phyloP scores from a whole-genome alignment of 2,888 invertebrate genomes.

The Abrostola tripartita region DNA sequence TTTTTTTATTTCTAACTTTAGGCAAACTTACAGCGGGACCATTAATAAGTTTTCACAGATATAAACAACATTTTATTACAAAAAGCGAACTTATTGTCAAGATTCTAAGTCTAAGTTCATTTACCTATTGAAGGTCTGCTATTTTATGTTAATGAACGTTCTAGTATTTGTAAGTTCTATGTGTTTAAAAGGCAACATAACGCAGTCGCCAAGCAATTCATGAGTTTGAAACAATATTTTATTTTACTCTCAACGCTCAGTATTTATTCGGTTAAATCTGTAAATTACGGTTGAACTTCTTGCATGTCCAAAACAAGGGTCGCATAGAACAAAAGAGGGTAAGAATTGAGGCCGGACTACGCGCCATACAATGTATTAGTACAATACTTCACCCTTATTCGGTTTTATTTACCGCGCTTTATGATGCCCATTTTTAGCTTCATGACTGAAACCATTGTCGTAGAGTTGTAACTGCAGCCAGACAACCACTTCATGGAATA shows the following conservation, averaged over 20 bases:
- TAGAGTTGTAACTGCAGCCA: slow-evolving; percentile 7
- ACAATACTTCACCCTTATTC: not conserved
- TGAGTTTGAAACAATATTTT: not conserved
- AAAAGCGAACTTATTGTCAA: no score
- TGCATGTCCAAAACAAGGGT: slow-evolving; percentile 2
- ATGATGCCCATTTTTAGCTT: slow-evolving; percentile 3
- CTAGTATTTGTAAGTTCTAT: no score
- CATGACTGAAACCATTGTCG: slow-evolving; percentile 32
- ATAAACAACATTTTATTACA: no score
- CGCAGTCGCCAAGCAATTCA: no score
- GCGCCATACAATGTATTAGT: slow-evolving; percentile 2
- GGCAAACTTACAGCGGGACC: no score
- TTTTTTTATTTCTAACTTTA: no score
- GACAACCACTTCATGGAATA: not conserved
- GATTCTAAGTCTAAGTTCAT: no score
- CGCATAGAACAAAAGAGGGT: not conserved
- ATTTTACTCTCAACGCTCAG: not conserved
- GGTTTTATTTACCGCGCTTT: not conserved
- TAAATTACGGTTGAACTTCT: not conserved
- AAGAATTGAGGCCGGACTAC: not conserved
- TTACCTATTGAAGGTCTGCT: no score
- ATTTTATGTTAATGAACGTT: no score
- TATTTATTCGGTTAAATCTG: not conserved
- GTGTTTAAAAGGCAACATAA: no score
- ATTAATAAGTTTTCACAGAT: no score